Evolutionary conservation across 1,140 invertebrate genomes (phyloP).

Genomic region (Archivesica marissinica): DNA sequence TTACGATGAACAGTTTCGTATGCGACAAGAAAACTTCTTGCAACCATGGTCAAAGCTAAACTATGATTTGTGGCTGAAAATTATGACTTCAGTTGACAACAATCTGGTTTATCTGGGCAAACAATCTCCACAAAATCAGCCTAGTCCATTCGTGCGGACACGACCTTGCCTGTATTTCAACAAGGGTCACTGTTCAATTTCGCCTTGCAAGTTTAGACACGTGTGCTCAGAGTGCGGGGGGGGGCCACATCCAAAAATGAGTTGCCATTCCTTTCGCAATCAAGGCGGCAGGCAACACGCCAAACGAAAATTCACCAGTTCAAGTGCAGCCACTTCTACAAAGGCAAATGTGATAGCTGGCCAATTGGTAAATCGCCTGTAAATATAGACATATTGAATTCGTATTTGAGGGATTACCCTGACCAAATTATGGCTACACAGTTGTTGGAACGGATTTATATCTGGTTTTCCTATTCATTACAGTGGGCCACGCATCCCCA

Average conservation of each 20-base stretch:
- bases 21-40: neutral
- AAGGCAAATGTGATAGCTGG: neutral
- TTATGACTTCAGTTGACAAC: neutral
- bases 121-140: too few species aligned
- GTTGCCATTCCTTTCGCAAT: neutral
- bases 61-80: neutral
- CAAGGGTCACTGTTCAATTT: neutral
- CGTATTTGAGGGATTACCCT: neutral
- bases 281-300: too few species aligned
- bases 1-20: too few species aligned
- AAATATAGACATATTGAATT: neutral
- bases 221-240: neutral
- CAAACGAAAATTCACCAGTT: too few species aligned
- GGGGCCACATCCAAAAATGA: neutral
- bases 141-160: neutral
- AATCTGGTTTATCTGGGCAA: too few species aligned
- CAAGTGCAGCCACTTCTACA: too few species aligned
- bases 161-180: neutral
- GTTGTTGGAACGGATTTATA: neutral
- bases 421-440: neutral
- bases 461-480: conserved; percentile 33
- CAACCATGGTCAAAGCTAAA: neutral
- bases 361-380: neutral
- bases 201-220: neutral
- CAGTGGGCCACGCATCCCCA: neutral